Percentiles rank a stretch among this genome's conserved stretches.
Conservation (phyloP, 2,888 invertebrate species). For the Rotaria socialis region DNA sequence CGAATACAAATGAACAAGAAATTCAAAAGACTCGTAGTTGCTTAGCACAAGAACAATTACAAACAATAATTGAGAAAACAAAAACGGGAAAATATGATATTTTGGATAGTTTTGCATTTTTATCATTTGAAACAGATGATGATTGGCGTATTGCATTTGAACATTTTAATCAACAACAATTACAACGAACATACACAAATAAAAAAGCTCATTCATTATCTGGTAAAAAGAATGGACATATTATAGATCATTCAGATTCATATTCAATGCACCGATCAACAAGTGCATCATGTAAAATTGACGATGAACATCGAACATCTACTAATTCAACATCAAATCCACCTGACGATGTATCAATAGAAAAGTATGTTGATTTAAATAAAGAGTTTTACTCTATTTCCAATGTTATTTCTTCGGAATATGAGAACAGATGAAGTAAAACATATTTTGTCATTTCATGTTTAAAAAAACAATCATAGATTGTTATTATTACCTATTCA, state of each 20-base stretch:
- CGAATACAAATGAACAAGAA: neutral
- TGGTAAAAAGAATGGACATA: neutral
- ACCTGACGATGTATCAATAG: neutral
- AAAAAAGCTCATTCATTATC: neutral
- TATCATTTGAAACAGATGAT: conserved; percentile 22
- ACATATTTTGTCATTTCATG: neutral
- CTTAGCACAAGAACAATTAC: conserved; percentile 27
- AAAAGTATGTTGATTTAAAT: neutral
- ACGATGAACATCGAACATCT: neutral
- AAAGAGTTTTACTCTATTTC: neutral
- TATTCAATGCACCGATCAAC: neutral
- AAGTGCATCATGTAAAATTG: neutral
- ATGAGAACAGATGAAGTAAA: neutral
- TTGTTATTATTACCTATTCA: neutral
- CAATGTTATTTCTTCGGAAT: neutral
- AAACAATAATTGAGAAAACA: neutral
- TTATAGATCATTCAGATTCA: neutral
- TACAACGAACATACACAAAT: neutral
- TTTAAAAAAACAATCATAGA: neutral
- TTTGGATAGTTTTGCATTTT: conserved; percentile 25
- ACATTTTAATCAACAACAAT: conserved; percentile 18
- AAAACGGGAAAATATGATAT: conserved; percentile 29
- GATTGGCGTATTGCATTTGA: conserved; percentile 9
- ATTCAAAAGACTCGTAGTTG: neutral
- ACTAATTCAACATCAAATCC: neutral